A percentile compares a stretch with the other conserved stretches of the same genome.
Evolutionary conservation across 2,113 vertebrate species (phyloP).

Genomic region (Narcine bancroftii): DNA sequence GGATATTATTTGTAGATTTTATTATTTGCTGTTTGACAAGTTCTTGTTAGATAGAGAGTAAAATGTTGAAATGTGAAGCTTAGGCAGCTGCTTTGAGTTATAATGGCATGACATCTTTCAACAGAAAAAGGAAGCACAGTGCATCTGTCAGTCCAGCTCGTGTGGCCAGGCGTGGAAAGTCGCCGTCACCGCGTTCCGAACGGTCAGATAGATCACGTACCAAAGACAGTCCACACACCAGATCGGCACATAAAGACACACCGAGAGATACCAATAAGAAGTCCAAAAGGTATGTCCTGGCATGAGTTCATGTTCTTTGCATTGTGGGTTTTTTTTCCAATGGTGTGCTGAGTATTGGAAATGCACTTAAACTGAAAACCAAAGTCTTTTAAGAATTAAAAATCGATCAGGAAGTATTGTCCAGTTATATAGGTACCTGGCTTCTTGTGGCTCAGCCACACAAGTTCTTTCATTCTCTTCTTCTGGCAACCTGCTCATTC

Average conservation of each 20-base stretch:
- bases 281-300: constrained; percentile 71
- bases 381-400: neutral
- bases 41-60: neutral
- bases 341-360: neutral
- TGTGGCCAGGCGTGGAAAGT: constrained; percentile 75
- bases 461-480: too few species aligned
- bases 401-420: too few species aligned
- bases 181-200: constrained; percentile 85
- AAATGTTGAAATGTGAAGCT: neutral
- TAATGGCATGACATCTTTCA: constrained; percentile 34
- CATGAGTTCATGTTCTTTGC: neutral
- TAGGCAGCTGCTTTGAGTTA: neutral
- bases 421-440: fast-evolving
- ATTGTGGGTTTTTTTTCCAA: neutral
- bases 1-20: neutral
- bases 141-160: constrained; percentile 80
- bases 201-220: constrained; percentile 77
- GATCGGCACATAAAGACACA: constrained; percentile 85
- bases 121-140: constrained; percentile 86
- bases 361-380: neutral
- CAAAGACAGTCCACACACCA: constrained; percentile 79
- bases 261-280: constrained; percentile 86
- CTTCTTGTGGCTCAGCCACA: too few species aligned
- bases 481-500: too few species aligned
- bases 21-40: neutral